Base-by-base conservation (phyloP, 2,113 vertebrate genomes). In the Bos javanicus region DNA sequence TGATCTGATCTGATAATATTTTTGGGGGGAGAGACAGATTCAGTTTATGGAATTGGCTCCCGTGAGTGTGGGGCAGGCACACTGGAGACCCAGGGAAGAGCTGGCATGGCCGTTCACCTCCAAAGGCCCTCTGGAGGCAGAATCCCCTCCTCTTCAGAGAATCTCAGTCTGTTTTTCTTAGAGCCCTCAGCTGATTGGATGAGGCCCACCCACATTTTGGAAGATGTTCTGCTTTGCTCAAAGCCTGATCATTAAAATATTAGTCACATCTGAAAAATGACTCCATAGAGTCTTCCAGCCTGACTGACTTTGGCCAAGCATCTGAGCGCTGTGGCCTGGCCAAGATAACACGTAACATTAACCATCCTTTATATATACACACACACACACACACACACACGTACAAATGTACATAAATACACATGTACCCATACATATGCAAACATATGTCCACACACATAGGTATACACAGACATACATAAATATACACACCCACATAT, bases 71-170 rank as follows among this genome's bases (percentile, higher is more conserved):
- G 7, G 67, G 1, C 19, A 11, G 81, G 30, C 9, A 15, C 3
- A 0, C 64, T 54, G n/a, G 48, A 52, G 52, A 43, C 52, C 43
- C 19, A 11, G 95, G 30, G 21, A 21, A 3, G 54, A 56, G 26
- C 26, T 3, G 5, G 5, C 3, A 0, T 1, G 30, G 23, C 1
- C 1, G 0, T 43, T 88, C 13, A 6, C 0, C 3, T 7, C 33
- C 8, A 23, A 36, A 30, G 80, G n/a, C 25, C 0, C 1, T 17
- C 56, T 2, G 48, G 5, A 54, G 84, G 36, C 62, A 23, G 13
- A 13, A 21, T 14, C 23, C 25, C 48, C 16, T 56, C 28, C 8
- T 30, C 16, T 25, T 74, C 7, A 1, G n/a, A 19, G 33, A 59
- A 19, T 16, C 7, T 76, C 10, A 0, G 9, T 6, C 39, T 39